A percentile compares a stretch with the other conserved stretches of the same genome.
phyloP scores from a whole-genome alignment of 30 jellyfish, hydroid and myxozoan species.

The Aurelia sp. region DNA sequence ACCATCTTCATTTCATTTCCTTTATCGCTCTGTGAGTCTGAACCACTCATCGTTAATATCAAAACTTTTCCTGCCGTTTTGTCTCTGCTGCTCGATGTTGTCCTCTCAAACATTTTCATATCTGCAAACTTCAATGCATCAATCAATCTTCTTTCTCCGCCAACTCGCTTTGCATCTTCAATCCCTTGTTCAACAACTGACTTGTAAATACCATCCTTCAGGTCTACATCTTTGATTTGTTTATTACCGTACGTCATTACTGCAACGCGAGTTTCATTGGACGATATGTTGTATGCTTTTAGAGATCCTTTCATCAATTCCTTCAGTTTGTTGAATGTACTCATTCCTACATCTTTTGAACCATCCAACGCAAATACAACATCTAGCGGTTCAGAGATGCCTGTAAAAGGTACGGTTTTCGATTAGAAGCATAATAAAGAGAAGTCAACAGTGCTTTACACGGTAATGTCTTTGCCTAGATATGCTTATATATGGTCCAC shows the following conservation, averaged over 20 bases:
- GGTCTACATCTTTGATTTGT: neutral
- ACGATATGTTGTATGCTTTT: slow-evolving; percentile 50
- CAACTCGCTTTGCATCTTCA: slow-evolving; percentile 19
- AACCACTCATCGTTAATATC: slow-evolving; percentile 35
- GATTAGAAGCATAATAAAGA: no score
- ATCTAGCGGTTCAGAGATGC: slow-evolving; percentile 65
- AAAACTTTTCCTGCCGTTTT: slow-evolving; percentile 29
- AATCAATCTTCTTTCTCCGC: slow-evolving; percentile 51
- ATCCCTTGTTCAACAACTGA: slow-evolving; percentile 41
- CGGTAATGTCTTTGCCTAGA: no score
- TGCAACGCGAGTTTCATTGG: slow-evolving; percentile 51
- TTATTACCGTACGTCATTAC: slow-evolving; percentile 43
- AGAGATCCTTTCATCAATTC: slow-evolving; percentile 44
- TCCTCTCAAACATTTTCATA: slow-evolving; percentile 27
- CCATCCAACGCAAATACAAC: slow-evolving; percentile 85
- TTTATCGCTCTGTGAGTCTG: neutral
- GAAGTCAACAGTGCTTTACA: no score
- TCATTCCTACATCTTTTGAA: slow-evolving; percentile 17
- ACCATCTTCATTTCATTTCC: slow-evolving; percentile 11
- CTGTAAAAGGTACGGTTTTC: neutral
- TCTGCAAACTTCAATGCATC: slow-evolving; percentile 30
- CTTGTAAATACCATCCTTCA: slow-evolving; percentile 38
- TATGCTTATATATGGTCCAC: no score
- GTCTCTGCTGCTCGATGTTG: neutral
- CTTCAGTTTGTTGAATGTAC: slow-evolving; percentile 41